Evolutionary conservation across 2,797 vertebrate genomes (phyloP).

Genomic region (Pampus argenteus): DNA sequence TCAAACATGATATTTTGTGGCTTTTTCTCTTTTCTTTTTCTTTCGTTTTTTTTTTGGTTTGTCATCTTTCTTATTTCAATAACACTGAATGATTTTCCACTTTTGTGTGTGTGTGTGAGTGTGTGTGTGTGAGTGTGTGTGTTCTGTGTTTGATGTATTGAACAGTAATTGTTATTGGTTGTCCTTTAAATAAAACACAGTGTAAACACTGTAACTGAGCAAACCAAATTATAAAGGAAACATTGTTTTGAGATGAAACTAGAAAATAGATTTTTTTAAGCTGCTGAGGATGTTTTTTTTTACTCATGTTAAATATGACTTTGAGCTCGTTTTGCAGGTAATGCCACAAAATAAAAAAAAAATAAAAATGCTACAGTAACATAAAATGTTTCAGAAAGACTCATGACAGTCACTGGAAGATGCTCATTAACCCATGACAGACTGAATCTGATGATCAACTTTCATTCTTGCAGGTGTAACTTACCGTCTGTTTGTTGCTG

Average conservation of each 20-base stretch:
- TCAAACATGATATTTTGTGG: too few species aligned
- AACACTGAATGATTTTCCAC: too few species aligned
- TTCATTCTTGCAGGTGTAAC: constrained; percentile 22
- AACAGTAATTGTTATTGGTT: not conserved
- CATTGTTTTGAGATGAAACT: not conserved
- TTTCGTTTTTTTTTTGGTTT: too few species aligned
- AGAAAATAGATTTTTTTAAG: not conserved
- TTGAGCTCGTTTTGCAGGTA: not conserved
- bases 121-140: too few species aligned
- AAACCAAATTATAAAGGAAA: not conserved
- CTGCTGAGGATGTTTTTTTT: not conserved
- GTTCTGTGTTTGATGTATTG: too few species aligned
- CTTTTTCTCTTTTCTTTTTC: too few species aligned
- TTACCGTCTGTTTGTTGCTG: constrained; percentile 16
- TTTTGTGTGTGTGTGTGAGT: too few species aligned
- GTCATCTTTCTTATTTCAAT: too few species aligned
- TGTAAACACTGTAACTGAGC: too few species aligned
- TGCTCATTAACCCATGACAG: too few species aligned
- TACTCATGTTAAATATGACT: not conserved
- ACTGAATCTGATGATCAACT: not conserved
- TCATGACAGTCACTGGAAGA: not conserved
- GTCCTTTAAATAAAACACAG: not conserved
- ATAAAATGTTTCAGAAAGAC: not conserved
- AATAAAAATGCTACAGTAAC: too few species aligned
- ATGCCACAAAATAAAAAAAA: too few species aligned